phyloP scores from a whole-genome alignment of 37 sponge, comb jelly and placozoan species.

The Cliona cf. orientalis region DNA sequence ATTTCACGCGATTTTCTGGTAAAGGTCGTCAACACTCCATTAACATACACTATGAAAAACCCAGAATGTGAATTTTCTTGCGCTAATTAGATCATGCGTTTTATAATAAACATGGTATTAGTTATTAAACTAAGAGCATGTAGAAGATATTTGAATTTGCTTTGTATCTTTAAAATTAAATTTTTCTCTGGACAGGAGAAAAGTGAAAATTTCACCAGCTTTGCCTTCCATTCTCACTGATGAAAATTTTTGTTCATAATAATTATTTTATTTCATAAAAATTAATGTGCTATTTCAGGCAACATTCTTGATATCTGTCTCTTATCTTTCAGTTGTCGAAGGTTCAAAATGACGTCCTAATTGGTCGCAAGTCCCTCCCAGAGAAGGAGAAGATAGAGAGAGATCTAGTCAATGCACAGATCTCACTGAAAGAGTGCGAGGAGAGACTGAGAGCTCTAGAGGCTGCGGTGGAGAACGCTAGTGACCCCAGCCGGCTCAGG shows the following conservation, averaged over 20 bases:
- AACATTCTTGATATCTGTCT: background rate
- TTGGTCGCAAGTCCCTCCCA: constrained; percentile 64
- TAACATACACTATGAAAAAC: too few relatives aligned
- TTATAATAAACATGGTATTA: too few relatives aligned
- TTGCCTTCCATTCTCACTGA: too few relatives aligned
- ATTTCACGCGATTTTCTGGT: too few relatives aligned
- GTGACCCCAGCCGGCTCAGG: constrained; percentile 60
- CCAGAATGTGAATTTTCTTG: too few relatives aligned
- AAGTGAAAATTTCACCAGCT: too few relatives aligned
- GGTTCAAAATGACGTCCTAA: constrained; percentile 71
- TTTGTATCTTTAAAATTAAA: too few relatives aligned
- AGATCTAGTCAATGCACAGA: constrained; percentile 75
- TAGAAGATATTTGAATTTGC: too few relatives aligned
- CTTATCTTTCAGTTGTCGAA: constrained; percentile 33
- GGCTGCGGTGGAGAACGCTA: constrained; percentile 74
- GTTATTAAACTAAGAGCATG: too few relatives aligned
- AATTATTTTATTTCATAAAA: background rate
- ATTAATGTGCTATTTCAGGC: background rate
- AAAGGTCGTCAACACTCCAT: too few relatives aligned
- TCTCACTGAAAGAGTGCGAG: constrained; percentile 62
- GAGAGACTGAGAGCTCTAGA: constrained; percentile 67
- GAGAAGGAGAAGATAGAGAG: constrained; percentile 57
- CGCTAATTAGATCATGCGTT: too few relatives aligned
- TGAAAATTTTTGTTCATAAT: background rate
- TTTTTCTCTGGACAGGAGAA: too few relatives aligned